phyloP scores from a whole-genome alignment of 2,888 invertebrate genomes.

The Aphidius colemani region DNA sequence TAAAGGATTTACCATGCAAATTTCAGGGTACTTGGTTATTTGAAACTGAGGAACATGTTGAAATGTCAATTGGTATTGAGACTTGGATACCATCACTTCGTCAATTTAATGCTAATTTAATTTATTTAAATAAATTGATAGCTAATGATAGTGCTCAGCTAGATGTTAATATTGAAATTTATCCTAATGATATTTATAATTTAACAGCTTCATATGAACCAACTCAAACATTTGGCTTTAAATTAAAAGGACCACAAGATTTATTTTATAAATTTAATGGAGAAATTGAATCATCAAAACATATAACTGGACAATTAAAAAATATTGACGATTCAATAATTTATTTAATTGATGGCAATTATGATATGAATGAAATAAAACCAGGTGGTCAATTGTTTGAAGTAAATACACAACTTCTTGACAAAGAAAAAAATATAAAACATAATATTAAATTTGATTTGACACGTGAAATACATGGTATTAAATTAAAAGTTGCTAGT shows the following conservation, averaged over 20 bases:
- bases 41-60: slow-evolving; percentile 45
- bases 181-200: slow-evolving; percentile 40
- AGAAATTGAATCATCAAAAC: slow-evolving; percentile 35
- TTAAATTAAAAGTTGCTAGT: slow-evolving; percentile 32
- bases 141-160: slow-evolving; percentile 40
- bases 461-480: slow-evolving; percentile 36
- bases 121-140: slow-evolving; percentile 43
- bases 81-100: slow-evolving; percentile 57
- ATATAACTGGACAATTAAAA: slow-evolving; percentile 43
- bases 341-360: slow-evolving; percentile 32
- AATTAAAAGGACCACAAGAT: slow-evolving; percentile 42
- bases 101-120: slow-evolving; percentile 44
- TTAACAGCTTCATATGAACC: slow-evolving; percentile 37
- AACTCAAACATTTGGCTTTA: slow-evolving; percentile 34
- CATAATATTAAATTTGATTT: slow-evolving; percentile 36
- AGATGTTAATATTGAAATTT: slow-evolving; percentile 38
- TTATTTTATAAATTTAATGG: slow-evolving; percentile 42
- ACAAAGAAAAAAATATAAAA: slow-evolving; percentile 1
- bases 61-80: slow-evolving; percentile 47
- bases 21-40: slow-evolving; percentile 53
- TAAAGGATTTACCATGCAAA: slow-evolving; percentile 41
- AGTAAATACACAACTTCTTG: slow-evolving; percentile 12
- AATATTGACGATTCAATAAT: slow-evolving; percentile 31
- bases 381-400: slow-evolving; percentile 6
- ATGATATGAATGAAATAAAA: slow-evolving; percentile 28